Base-by-base conservation (phyloP, 2,797 vertebrate genomes). In the Malacoraja senta region DNA sequence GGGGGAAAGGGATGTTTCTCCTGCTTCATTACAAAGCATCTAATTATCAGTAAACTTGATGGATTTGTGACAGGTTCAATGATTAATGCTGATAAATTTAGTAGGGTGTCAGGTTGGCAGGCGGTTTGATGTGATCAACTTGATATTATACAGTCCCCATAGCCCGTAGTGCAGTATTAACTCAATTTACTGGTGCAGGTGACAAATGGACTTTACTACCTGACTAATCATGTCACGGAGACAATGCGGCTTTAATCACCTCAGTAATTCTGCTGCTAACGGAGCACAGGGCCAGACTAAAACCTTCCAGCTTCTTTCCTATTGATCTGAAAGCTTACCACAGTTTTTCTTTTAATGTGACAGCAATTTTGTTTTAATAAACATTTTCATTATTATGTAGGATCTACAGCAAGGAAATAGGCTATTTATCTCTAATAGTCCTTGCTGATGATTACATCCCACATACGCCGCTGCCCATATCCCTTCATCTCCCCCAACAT, bases 31-130 rank as follows among this genome's bases (percentile, higher is more conserved):
- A 99, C 97, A 96, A 96, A 95, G 97, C 97, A 97, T 97, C 98
- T 98, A 99, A 99, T 99, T 99, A 99, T 98, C 98, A 97, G 98
- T 97, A 98, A 98, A 98, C 97, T 98, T 99, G 98, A 99, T 98
- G 98, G 98, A 98, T 99, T 98, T 98, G 98, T 99, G 99, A 98
- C 98, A 98, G 98, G 98, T 97, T 97, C 97, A 97, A 97, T 97
- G 98, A 99, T 99, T 99, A 99, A 98, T 98, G 98, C 98, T 97
- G 98, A 99, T 98, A 98, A 98, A 99, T 98, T 98, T 98, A 97
- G 98, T 98, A 97, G 98, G 97, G 97, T 99, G 98, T 99, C 98
- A 98, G 97, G 97, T 97, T 97, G 97, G 97, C 98, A 97, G 98
- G 97, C 97, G 97, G 98, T 98, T 98, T 98, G 98, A 99, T 98